Evolutionary conservation across 2,888 invertebrate species (phyloP), one percentile per base, ranked within the genome.

Genomic region (Acanthosepion pharaonis): DNA sequence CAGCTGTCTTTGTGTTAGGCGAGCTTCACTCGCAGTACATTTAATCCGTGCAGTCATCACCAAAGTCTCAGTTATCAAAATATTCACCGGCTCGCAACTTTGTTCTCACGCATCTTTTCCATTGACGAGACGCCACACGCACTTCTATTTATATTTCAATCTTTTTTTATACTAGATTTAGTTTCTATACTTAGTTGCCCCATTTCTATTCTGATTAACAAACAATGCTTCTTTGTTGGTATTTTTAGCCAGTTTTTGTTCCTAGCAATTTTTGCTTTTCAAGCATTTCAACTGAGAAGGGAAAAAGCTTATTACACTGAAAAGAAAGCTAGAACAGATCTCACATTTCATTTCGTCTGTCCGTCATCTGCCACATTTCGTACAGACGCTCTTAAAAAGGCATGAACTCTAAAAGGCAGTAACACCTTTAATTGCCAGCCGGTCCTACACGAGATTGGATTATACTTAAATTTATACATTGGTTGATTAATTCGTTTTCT

Each of bases 181-280:
- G n/a, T 11, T 78, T 78, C 78, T 78, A 78, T n/a, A n/a, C 33
- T 78, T 78, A 33, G 78, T 78, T 64, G 64, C n/a, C 33, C 78
- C n/a, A 78, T 78, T 78, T 78, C 78, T 78, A 78, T n/a, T 78
- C n/a, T n/a, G 11, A 78, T n/a, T n/a, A 78, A 78, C 78, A 78
- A n/a, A n/a, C 11, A 15, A n/a, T 78, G n/a, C n/a, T 11, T 78
- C 33, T 59, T 23, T 23, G 78, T 78, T 15, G 78, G 5, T 78
- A 78, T 78, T 78, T 78, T 33, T 78, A n/a, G 11, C n/a, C 78
- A 78, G n/a, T n/a, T n/a, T 78, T n/a, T 9, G 8, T 5, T 78
- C 0, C 5, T 78, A 3, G 8, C 11, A n/a, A 33, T 78, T 15
- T n/a, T 18, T 15, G n/a, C 78, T 78, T 78, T 78, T 78, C 78